Evolutionary conservation across 2,888 invertebrate species (phyloP), one percentile per base, ranked within the genome.

Genomic region (Phlogophora meticulosa): DNA sequence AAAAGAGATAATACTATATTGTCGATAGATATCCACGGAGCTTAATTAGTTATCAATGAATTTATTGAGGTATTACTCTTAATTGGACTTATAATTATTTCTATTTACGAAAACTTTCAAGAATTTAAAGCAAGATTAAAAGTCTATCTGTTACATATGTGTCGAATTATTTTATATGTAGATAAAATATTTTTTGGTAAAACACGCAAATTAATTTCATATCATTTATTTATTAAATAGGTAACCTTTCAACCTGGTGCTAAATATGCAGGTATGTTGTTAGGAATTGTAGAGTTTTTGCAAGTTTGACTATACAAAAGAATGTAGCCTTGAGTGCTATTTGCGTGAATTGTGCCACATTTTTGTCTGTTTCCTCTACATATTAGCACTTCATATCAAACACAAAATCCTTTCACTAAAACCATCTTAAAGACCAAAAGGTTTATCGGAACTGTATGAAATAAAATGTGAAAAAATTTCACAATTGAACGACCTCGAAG

Each of bases 1-100:
- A 81, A 81, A 78, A 81, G 77, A 74, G 56, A 71, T 79, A 81
- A 81, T 69, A 76, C 78, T 80, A 80, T 76, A 81, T 70, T 77
- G 65, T 82, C 45, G 76, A 74, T 63, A 66, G 66, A 70, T 70
- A 75, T 49, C 57, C 58, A 68, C 49, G 53, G 42, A 46, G 55
- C 46, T 78, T 82, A 78, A 82, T 85, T 79, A 76, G 53, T 62
- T 71, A 76, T 70, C 62, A 68, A 72, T 76, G 38, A 76, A 61
- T 63, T 72, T 72, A 65, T 76, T 66, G 32, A 65, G 17, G 38
- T 48, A 34, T 66, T 43, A 22, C n/a, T 15, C 56, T 28, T 62
- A 67, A 78, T 71, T 77, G 20, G 40, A 34, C 40, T 20, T 60
- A 66, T n/a, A n/a, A n/a, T 65, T 59, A 36, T 77, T 49, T 52